phyloP scores from a whole-genome alignment of 1,140 invertebrate genomes.

The Tigriopus japonicus region DNA sequence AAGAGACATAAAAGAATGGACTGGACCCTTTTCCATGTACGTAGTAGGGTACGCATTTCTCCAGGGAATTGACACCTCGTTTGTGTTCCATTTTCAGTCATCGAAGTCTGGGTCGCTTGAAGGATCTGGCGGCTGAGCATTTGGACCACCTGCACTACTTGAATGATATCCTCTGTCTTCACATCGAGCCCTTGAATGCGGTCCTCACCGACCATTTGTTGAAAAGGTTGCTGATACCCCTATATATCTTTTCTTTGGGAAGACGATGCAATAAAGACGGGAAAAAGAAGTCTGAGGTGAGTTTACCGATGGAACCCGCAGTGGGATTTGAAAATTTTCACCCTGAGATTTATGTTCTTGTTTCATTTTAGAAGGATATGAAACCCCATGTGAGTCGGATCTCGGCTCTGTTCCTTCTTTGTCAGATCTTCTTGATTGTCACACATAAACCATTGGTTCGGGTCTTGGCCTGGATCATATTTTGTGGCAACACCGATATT shows the following conservation, averaged over 20 bases:
- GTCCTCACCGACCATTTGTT: slow-evolving; percentile 88
- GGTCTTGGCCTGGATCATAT: slow-evolving; percentile 12
- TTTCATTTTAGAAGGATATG: slow-evolving; percentile 1
- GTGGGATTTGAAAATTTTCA: too few relatives aligned
- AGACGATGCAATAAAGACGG: neutral
- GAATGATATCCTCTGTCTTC: slow-evolving; percentile 83
- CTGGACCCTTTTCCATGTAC: too few relatives aligned
- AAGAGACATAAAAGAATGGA: too few relatives aligned
- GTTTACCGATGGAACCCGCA: too few relatives aligned
- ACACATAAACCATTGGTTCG: slow-evolving; percentile 7
- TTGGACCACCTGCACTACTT: slow-evolving; percentile 94
- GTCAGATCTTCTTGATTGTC: slow-evolving; percentile 13
- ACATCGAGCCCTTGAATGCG: slow-evolving; percentile 80
- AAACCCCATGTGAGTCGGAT: slow-evolving; percentile 9
- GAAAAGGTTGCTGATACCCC: slow-evolving; percentile 74
- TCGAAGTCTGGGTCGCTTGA: slow-evolving; percentile 59
- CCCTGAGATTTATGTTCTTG: too few relatives aligned
- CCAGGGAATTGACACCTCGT: too few relatives aligned
- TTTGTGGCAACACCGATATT: slow-evolving; percentile 9
- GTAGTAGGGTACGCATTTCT: too few relatives aligned
- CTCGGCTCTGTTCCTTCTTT: slow-evolving; percentile 8
- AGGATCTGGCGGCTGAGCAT: slow-evolving; percentile 90
- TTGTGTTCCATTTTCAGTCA: slow-evolving; percentile 43
- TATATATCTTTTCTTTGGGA: slow-evolving; percentile 76
- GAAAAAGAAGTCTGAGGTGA: neutral